phyloP scores from a whole-genome alignment of 1,140 invertebrate genomes.

The Neotoxoptera formosana region DNA sequence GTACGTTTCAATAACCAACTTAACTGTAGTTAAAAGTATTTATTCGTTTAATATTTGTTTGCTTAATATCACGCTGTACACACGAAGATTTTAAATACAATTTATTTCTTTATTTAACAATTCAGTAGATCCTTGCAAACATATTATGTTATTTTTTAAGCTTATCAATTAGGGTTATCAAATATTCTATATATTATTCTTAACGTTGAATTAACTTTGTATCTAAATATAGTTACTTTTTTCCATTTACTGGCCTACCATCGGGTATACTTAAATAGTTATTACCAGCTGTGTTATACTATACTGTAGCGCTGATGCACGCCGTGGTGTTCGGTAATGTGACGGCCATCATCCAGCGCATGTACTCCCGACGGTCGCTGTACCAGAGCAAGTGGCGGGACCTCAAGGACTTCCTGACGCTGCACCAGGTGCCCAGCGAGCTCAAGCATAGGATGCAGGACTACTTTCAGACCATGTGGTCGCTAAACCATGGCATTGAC shows the following conservation, averaged over 20 bases:
- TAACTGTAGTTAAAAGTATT: background rate
- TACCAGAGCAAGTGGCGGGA: constrained; percentile 97
- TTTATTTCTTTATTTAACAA: background rate
- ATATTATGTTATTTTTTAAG: background rate
- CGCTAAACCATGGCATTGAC: constrained; percentile 97
- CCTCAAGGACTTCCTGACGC: constrained; percentile 94
- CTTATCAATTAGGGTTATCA: background rate
- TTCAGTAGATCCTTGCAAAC: background rate
- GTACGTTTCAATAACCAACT: background rate
- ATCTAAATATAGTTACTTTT: background rate
- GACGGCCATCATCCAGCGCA: constrained; percentile 97
- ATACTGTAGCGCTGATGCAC: constrained; percentile 89
- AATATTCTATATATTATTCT: background rate
- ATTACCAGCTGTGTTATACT: background rate
- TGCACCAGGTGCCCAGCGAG: constrained; percentile 96
- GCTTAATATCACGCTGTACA: background rate
- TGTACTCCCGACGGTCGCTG: constrained; percentile 95
- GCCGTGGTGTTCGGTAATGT: constrained; percentile 99
- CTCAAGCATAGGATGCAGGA: constrained; percentile 97
- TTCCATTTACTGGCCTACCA: background rate
- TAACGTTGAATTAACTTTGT: background rate
- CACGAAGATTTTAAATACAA: background rate
- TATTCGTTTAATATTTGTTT: background rate
- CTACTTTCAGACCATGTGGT: constrained; percentile 99
- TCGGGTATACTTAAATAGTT: background rate